These are phyloP conservation scores for Odontesthes bonariensis DNA, from an alignment of 2,113 vertebrate species.

Conservation along the genomic window DNA sequence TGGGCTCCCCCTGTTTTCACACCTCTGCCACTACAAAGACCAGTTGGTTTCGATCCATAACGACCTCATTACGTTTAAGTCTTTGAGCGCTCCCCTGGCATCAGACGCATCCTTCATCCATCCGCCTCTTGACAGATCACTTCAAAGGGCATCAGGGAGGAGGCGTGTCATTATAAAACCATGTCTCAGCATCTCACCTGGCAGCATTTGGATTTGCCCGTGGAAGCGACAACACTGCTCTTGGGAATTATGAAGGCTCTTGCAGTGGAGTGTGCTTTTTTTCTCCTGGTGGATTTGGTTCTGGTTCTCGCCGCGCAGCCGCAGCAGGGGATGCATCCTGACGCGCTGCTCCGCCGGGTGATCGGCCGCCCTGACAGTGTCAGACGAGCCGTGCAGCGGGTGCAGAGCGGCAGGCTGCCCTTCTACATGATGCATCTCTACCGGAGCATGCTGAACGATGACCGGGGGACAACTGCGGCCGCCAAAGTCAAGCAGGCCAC, in stretches of 20 bases:
- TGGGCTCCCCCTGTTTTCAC: constrained; percentile 50
- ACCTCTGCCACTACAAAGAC: constrained; percentile 70
- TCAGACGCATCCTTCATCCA: constrained; percentile 72
- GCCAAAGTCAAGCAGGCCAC: constrained; percentile 6
- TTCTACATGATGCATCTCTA: constrained; percentile 89
- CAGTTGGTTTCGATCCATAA: constrained; percentile 73
- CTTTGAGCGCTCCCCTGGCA: constrained; percentile 54
- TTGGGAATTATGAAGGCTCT: constrained; percentile 55
- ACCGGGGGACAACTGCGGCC: constrained; percentile 17
- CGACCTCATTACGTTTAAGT: constrained; percentile 50
- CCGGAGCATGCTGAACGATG: constrained; percentile 76
- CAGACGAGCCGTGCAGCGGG: constrained; percentile 20
- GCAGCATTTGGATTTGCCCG: constrained; percentile 48
- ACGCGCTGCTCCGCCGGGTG: constrained; percentile 37
- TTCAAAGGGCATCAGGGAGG: constrained; percentile 62
- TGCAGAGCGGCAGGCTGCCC: constrained; percentile 65
- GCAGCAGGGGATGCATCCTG: constrained; percentile 14
- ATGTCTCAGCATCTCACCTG: neutral
- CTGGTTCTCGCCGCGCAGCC: constrained; percentile 6
- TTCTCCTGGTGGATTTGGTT: constrained; percentile 58
- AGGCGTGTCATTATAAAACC: constrained; percentile 50
- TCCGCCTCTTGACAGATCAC: constrained; percentile 50
- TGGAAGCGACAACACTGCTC: constrained; percentile 7
- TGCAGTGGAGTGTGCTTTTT: constrained; percentile 31
- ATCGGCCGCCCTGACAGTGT: constrained; percentile 1